Percentiles rank a stretch among this genome's conserved stretches.
These are phyloP conservation scores for Odocoileus hemionus DNA, from an alignment of 2,113 vertebrate genomes.

Conservation along the genomic window DNA sequence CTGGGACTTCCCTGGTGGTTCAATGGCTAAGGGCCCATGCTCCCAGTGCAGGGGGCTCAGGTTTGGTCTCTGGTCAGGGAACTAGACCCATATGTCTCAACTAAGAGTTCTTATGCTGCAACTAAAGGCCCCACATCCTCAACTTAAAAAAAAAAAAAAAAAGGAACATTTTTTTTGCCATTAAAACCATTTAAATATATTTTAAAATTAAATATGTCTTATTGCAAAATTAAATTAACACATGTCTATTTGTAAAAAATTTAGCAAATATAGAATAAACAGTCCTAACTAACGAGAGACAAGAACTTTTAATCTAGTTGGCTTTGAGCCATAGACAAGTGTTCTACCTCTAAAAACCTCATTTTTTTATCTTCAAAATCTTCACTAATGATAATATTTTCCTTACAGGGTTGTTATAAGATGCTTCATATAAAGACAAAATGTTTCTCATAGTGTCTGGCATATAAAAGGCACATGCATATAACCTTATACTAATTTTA, in stretches of 20 bases:
- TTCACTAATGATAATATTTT: neutral
- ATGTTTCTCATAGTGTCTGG: neutral
- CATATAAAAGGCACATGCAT: neutral
- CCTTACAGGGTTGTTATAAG: neutral
- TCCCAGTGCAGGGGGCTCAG: accelerated
- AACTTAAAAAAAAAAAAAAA: neutral
- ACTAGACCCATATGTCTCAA: neutral
- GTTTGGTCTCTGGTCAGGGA: neutral
- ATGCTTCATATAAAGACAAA: neutral
- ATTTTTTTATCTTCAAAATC: neutral
- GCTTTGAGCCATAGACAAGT: neutral
- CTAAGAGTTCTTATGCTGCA: neutral
- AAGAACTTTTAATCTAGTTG: neutral
- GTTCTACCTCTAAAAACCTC: neutral
- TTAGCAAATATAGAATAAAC: neutral
- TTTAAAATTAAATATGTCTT: neutral
- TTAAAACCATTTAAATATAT: neutral
- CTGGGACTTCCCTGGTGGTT: neutral
- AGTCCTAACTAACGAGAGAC: neutral
- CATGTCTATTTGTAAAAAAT: neutral
- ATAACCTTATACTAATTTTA: conserved; percentile 9
- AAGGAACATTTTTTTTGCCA: neutral
- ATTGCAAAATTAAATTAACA: neutral
- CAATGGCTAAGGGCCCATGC: neutral
- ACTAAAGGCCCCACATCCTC: neutral